Conservation (phyloP, 2,113 vertebrate species). For the Astur gentilis region DNA sequence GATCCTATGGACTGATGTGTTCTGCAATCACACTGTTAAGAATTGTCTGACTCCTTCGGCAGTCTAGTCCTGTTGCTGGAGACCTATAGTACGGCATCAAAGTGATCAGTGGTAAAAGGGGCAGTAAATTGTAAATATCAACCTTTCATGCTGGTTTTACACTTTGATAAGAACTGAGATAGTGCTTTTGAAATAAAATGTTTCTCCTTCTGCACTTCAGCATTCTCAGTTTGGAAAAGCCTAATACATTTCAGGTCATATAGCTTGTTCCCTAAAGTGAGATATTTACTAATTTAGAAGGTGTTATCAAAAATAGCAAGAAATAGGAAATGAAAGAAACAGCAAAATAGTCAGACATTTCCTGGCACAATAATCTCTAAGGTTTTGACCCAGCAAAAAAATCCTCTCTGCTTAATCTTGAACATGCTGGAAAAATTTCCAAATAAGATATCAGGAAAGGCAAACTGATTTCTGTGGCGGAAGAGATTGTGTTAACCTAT, state of each 20-base stretch:
- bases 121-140: conserved; percentile 17
- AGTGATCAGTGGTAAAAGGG: not conserved
- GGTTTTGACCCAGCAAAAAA: conserved; percentile 31
- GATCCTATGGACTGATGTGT: not conserved
- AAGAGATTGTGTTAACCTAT: not conserved
- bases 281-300: conserved; percentile 43
- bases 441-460: not conserved
- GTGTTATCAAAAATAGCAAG: not conserved
- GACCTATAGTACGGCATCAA: not conserved
- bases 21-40: not conserved
- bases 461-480: not conserved
- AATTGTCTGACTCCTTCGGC: not conserved
- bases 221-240: conserved; percentile 8
- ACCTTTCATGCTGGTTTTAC: not conserved
- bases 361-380: not conserved
- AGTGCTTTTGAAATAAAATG: not conserved
- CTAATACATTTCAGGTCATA: not conserved
- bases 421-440: not conserved
- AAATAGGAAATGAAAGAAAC: not conserved
- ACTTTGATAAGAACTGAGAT: not conserved
- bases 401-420: not conserved
- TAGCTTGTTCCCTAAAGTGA: not conserved
- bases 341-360: not conserved
- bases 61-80: not conserved
- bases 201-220: not conserved